A percentile compares a stretch with the other conserved stretches of the same genome.
Conservation (phyloP, 2,888 invertebrate species). For the Minunthozetes semirufus region DNA sequence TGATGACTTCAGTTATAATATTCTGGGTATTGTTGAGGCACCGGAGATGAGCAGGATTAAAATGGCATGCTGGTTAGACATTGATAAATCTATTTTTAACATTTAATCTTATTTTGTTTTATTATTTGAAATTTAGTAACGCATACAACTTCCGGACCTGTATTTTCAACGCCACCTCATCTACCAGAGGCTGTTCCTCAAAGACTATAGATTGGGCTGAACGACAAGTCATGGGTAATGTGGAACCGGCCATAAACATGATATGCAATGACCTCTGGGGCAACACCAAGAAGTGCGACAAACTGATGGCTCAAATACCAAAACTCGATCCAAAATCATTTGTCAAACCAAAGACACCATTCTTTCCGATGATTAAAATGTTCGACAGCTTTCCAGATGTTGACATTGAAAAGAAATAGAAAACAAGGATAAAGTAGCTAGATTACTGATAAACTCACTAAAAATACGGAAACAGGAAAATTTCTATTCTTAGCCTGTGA, state of each 20-base stretch:
- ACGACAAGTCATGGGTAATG: background rate
- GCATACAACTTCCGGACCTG: background rate
- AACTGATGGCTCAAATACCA: background rate
- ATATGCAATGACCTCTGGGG: background rate
- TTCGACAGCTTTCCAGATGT: conserved; percentile 14
- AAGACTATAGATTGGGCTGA: background rate
- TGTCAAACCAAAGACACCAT: background rate
- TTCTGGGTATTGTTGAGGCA: background rate
- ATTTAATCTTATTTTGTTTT: no score
- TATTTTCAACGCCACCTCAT: background rate
- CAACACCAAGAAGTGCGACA: background rate
- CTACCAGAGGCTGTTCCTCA: background rate
- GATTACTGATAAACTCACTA: no score
- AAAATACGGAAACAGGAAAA: no score
- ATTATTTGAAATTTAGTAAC: background rate
- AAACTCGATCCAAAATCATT: background rate
- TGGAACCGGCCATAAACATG: background rate
- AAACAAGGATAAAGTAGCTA: no score
- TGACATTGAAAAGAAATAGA: background rate
- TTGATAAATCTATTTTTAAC: background rate
- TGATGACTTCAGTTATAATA: background rate
- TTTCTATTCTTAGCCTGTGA: no score
- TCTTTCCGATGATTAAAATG: background rate
- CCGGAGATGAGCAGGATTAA: background rate
- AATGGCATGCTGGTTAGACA: background rate